Percentiles rank a stretch among this genome's conserved stretches.
Conservation (phyloP, 2,113 vertebrate species). For the Hippocampus zosterae region DNA sequence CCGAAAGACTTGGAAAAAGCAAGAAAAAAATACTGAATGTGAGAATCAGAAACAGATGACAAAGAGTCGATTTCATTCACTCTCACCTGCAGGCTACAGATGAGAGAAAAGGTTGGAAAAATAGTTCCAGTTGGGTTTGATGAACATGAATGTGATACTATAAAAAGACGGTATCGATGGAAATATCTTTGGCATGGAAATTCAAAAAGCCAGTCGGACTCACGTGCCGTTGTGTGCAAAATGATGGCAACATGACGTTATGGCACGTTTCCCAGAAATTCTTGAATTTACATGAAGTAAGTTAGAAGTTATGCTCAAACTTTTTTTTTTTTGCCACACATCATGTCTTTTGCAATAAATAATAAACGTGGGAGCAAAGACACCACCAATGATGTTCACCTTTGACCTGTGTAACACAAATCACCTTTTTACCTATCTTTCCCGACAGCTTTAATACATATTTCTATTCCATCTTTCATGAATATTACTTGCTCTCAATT, state of each 20-base stretch:
- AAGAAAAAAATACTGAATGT: conserved; percentile 14
- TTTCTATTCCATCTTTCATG: neutral
- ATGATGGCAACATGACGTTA: neutral
- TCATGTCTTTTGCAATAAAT: conserved; percentile 7
- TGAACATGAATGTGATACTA: neutral
- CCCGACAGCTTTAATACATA: neutral
- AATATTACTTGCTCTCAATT: neutral
- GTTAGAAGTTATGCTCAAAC: neutral
- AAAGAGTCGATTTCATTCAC: conserved; percentile 4
- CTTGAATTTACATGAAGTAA: neutral
- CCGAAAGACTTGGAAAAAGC: conserved; percentile 28
- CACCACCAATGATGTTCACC: neutral
- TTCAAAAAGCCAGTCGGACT: neutral
- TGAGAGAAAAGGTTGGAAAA: neutral
- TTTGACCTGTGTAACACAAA: neutral
- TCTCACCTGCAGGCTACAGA: conserved; percentile 35
- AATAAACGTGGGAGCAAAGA: conserved; percentile 4
- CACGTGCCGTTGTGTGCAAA: neutral
- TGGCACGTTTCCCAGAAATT: conserved; percentile 20
- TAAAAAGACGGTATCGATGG: neutral
- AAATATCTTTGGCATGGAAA: neutral
- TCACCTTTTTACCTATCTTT: neutral
- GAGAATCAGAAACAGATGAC: conserved; percentile 60
- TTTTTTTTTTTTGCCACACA: conserved; percentile 5
- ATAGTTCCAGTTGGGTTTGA: neutral